Base-by-base conservation (phyloP, 1,140 invertebrate species). In the Platyscapa corneri region DNA sequence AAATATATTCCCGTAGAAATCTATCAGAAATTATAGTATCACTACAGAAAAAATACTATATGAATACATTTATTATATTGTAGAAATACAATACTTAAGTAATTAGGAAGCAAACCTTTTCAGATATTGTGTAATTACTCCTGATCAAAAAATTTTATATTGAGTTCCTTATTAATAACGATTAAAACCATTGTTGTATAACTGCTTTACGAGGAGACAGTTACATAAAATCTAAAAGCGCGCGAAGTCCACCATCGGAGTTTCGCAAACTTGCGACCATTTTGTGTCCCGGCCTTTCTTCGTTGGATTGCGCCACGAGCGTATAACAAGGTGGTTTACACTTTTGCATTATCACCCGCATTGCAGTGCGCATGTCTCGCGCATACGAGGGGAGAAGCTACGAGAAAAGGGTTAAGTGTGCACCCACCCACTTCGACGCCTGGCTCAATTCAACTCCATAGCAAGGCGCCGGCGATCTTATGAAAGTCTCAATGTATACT, bases 341-440 rank as follows among this genome's bases (percentile, higher is more conserved):
- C 65, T 83, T 83, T 77, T 76, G 82, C 82, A 67, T 76, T 2
- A 42, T 32, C 27, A 16, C 16, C 56, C 30, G 32, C 37, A n/a
- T 1, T 14, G 3, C 37, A 30, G 12, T 70, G 82, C 82, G 76
- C 75, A 84, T 79, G 67, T 60, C 32, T 46, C 42, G 42, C 42
- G 42, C 42, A 49, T 39, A n/a, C 56, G 30, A 42, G 53, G 49
- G 81, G 53, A 46, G 46, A 34, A 46, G n/a, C 7, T 8, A 14
- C 0, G 46, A 39, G 60, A 72, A 83, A 82, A 84, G 83, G 83
- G 83, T 84, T 84, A 72, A 79, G 6, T 46, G 39, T 46, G 56
- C 60, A 5, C 60, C 39, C 82, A 75, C 82, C 72, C 60, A 60
- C 74, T 16, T 2, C 30, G 27, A 3, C 14, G 53, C 34, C 34